Evolutionary conservation across 2,113 vertebrate genomes (phyloP).

Genomic region (Heterotilapia buettikoferi): DNA sequence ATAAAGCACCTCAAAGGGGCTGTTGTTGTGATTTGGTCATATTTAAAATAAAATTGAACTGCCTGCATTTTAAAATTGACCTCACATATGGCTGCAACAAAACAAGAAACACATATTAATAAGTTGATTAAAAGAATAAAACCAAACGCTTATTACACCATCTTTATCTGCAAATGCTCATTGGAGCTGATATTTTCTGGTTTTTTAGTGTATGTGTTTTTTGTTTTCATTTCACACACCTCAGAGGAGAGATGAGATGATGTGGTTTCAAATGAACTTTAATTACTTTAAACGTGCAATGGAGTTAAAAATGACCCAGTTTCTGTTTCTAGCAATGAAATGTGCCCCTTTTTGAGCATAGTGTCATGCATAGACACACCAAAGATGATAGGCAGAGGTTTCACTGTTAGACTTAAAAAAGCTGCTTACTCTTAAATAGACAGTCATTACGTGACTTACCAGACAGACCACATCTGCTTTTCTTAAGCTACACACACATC

Average conservation of each 20-base stretch:
- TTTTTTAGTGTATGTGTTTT: not conserved
- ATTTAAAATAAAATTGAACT: too few species aligned
- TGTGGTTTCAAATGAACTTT: not conserved
- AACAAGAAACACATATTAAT: not conserved
- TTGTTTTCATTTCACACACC: not conserved
- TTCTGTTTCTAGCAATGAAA: not conserved
- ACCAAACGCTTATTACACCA: fast-evolving
- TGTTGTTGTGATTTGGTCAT: too few species aligned
- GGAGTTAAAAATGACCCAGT: not conserved
- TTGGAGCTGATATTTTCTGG: fast-evolving
- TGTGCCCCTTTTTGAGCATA: fast-evolving
- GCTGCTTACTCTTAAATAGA: fast-evolving
- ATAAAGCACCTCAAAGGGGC: fast-evolving
- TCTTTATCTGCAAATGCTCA: not conserved
- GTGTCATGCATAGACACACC: not conserved
- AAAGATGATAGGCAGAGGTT: not conserved
- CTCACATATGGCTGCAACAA: not conserved
- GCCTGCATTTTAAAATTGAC: not conserved
- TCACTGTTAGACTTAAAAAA: not conserved
- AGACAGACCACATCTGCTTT: not conserved
- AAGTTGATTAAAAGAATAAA: not conserved
- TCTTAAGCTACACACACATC: not conserved
- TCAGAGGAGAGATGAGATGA: fast-evolving
- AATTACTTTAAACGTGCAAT: not conserved
- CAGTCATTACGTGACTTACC: not conserved